Base-by-base conservation (phyloP, 2,113 vertebrate genomes). In the Phalacrocorax carbo region DNA sequence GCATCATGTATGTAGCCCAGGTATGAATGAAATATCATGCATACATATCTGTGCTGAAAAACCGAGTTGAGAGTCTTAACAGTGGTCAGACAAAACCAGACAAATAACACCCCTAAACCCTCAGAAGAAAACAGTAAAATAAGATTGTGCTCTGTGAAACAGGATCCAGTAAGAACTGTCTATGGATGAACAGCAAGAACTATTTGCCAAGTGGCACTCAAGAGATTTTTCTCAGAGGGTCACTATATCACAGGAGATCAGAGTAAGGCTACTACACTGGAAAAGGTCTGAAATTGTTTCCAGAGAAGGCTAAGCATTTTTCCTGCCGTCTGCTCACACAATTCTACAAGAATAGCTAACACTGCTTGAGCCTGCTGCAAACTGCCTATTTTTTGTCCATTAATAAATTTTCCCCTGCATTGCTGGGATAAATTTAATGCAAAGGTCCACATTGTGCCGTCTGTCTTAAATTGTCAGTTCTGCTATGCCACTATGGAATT, bases 241-340 rank as follows among this genome's bases (percentile, higher is more conserved):
- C 68, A 44, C 18, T 34, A 1, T 44, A 22, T 73, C 46, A 65
- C 40, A n/a, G 34, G 30, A 82, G 54, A 73, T 61, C 36, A 88
- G 61, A 75, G 16, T 13, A 83, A 83, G 32, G 17, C 17, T 34
- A 25, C 13, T 32, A 18, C 21, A 30, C 18, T 68, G 42, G 38
- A 75, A 83, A 64, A 81, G 7, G 21, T 55, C 52, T 80, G 34
- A 70, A 90, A 69, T 19, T 69, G 23, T 72, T 80, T 44, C 61
- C 66, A 69, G 75, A 82, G 48, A 87, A 71, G 40, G 48, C 34
- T 80, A 65, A 97, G 38, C 26, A 61, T 21, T 92, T 93, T 85
- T 92, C 36, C 13, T 78, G 30, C 54, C 77, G 71, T 83, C 17
- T 70, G 2, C n/a, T 94, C 75, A 69, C 46, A 73, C 18, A 58